These are phyloP conservation scores for Procambarus clarkii DNA, from an alignment of 1,140 invertebrate species.

Conservation along the genomic window DNA sequence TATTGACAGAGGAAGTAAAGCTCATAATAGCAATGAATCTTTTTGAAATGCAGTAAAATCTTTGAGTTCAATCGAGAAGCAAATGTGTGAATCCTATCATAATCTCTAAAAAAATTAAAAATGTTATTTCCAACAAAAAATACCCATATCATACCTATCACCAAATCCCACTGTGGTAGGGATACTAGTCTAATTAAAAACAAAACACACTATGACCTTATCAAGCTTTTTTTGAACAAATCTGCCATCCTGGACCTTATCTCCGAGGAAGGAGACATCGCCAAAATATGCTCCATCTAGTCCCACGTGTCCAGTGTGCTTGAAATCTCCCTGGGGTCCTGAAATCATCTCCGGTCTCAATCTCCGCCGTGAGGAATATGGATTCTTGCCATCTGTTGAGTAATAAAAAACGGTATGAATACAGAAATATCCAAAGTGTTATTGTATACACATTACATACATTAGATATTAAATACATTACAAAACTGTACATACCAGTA, in stretches of 20 bases:
- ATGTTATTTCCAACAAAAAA: conserved; percentile 16
- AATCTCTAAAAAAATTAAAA: background rate
- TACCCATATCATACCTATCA: conserved; percentile 50
- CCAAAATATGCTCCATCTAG: conserved; percentile 97
- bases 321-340: conserved; percentile 95
- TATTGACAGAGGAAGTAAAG: no score
- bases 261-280: conserved; percentile 90
- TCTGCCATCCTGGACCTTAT: conserved; percentile 76
- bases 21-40: no score
- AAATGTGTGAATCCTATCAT: background rate
- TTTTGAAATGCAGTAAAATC: no score
- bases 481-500: no score
- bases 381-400: conserved; percentile 77
- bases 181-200: conserved; percentile 50
- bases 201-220: conserved; percentile 68
- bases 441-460: no score
- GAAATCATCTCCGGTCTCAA: conserved; percentile 96
- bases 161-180: conserved; percentile 55
- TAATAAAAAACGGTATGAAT: conserved; percentile 23
- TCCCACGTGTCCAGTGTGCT: conserved; percentile 97
- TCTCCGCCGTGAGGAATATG: conserved; percentile 81
- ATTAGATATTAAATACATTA: no score
- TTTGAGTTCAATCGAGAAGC: background rate
- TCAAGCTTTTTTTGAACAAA: conserved; percentile 69
- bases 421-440: no score